Evolutionary conservation across 1,140 invertebrate genomes (phyloP), one percentile per base, ranked within the genome.

Genomic region (Fopius arisanus): DNA sequence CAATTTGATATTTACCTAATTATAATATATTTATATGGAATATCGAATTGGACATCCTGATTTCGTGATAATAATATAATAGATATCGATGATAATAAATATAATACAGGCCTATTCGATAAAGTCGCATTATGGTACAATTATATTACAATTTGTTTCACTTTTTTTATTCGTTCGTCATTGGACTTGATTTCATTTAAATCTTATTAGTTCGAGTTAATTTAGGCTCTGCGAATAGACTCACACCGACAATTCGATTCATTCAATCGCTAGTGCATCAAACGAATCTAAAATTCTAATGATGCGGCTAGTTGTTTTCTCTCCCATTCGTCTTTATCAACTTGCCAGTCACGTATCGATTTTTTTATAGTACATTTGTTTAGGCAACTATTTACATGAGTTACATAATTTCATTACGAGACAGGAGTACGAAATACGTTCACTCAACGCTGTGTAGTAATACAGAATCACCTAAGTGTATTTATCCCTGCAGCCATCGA

Each of bases 41-140:
- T 68, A 65, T 66, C 54, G 21, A 63, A 71, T 75, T 73, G 81
- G 84, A 86, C 85, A 86, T 86, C 83, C 82, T 79, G 43, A 16
- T 48, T 86, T 83, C 81, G 76, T 85, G 81, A 81, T 86, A 82
- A 83, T 85, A 78, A 78, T 77, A 76, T 76, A 83, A 65, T 65
- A 65, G 62, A 65, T 65, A 65, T 65, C 26, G 70, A 80, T 85
- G 83, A 83, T 86, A 87, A 88, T 87, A 88, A 87, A 88, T 88
- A 88, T 88, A 86, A 87, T 88, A 88, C 86, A 88, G 81, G 85
- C 87, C 82, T 88, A 86, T 88, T n/a, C 82, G 82, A 85, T 86
- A 86, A 76, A 81, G 82, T 85, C 54, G 23, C 86, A 81, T 79
- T 88, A 88, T 87, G 80, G 77, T 88, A 88, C 86, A 88, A 79